These are phyloP conservation scores for Rotaria magnacalcarata DNA, from an alignment of 2,888 invertebrate genomes.

Conservation along the genomic window DNA sequence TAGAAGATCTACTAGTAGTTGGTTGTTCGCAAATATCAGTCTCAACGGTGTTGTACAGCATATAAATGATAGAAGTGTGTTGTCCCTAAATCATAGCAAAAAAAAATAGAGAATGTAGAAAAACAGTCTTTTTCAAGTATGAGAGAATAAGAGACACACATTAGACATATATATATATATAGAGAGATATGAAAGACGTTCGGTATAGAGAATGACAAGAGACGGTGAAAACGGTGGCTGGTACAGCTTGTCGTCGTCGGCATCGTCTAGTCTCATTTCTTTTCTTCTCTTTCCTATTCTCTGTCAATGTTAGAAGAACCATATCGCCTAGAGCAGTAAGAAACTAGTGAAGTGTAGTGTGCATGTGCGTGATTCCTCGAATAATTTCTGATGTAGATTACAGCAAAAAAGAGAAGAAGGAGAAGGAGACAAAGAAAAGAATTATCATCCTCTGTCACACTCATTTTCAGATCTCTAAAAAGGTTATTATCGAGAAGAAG, in stretches of 20 bases:
- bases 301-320: background rate
- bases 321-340: background rate
- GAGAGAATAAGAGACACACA: background rate
- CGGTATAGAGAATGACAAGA: background rate
- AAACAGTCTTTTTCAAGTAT: background rate
- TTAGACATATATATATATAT: background rate
- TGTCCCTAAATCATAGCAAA: background rate
- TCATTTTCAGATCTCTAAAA: background rate
- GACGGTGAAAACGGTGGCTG: background rate
- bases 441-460: background rate
- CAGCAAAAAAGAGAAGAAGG: background rate
- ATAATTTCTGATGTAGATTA: background rate
- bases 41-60: background rate
- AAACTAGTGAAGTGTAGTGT: background rate
- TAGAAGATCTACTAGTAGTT: background rate
- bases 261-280: background rate
- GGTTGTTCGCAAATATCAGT: background rate
- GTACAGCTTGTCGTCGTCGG: background rate
- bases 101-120: background rate
- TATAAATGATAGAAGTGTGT: slow-evolving; percentile 25
- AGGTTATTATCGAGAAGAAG: background rate
- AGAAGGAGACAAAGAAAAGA: background rate
- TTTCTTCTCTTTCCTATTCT: background rate
- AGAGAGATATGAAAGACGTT: background rate
- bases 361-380: background rate